Conservation (phyloP, 2,888 invertebrate species). For the Tetropium fuscum region DNA sequence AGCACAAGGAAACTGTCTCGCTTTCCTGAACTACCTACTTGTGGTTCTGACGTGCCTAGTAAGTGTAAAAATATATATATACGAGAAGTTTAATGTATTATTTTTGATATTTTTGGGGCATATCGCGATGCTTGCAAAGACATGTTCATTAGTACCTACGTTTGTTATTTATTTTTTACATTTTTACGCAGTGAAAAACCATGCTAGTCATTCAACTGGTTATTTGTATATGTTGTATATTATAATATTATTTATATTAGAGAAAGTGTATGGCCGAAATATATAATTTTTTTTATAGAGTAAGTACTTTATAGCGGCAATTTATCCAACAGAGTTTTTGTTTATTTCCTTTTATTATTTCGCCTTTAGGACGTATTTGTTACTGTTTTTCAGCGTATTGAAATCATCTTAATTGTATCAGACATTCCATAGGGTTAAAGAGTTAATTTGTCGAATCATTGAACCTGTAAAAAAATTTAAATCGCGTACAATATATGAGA, state of each 20-base stretch:
- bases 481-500: constrained; percentile 56
- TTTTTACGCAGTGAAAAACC: constrained; percentile 59
- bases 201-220: constrained; percentile 65
- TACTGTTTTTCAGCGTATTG: not conserved
- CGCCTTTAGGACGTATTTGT: constrained; percentile 14
- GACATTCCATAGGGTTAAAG: constrained; percentile 24
- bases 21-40: too few relatives aligned
- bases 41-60: constrained; percentile 7
- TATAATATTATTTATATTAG: constrained; percentile 58
- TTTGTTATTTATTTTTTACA: constrained; percentile 60
- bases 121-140: constrained; percentile 16
- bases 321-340: constrained; percentile 22
- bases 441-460: constrained; percentile 22
- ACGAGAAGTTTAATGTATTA: constrained; percentile 39
- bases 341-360: constrained; percentile 16
- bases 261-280: constrained; percentile 27
- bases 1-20: too few relatives aligned
- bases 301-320: constrained; percentile 14
- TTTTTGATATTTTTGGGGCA: constrained; percentile 42
- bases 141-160: constrained; percentile 47
- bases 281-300: constrained; percentile 13
- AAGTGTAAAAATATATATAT: constrained; percentile 24
- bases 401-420: constrained; percentile 7
- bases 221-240: constrained; percentile 62
- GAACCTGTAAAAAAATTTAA: constrained; percentile 45